Evolutionary conservation across 2,888 invertebrate genomes (phyloP).

Genomic region (Bursaphelenchus okinawaensis): DNA sequence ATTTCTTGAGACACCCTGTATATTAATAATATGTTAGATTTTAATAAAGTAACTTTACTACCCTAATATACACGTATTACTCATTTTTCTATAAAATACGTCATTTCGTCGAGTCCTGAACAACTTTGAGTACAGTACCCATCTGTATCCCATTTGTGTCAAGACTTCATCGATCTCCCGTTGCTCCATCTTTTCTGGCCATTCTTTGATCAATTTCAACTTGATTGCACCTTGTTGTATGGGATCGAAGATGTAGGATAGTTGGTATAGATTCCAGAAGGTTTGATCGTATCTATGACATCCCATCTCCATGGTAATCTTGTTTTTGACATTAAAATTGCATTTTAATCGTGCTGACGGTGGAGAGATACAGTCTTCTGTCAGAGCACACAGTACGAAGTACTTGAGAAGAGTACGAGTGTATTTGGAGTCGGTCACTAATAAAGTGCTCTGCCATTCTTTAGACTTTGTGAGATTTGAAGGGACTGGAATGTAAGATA

Average conservation of each 20-base stretch:
- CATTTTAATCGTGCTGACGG: neutral
- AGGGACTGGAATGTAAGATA: neutral
- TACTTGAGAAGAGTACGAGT: slow-evolving; percentile 6
- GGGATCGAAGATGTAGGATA: neutral
- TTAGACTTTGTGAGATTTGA: neutral
- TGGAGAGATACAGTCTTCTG: slow-evolving; percentile 5
- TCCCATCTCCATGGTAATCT: neutral
- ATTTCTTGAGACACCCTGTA: too few species aligned
- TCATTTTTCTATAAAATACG: neutral
- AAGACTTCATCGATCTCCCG: neutral
- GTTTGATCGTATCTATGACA: slow-evolving; percentile 11
- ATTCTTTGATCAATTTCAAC: neutral
- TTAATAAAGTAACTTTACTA: too few species aligned
- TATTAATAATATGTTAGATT: too few species aligned
- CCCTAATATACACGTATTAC: neutral
- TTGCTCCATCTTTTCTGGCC: neutral
- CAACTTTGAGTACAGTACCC: neutral
- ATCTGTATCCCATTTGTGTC: neutral
- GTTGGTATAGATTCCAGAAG: neutral
- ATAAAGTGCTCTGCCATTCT: neutral
- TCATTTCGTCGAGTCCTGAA: neutral
- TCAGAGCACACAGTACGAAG: slow-evolving; percentile 11
- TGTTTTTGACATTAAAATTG: neutral
- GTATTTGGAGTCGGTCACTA: slow-evolving; percentile 1
- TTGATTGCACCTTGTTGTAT: neutral